A percentile compares a stretch with the other conserved stretches of the same genome.
Evolutionary conservation across 2,113 vertebrate genomes (phyloP).

Genomic region (Gallinago jamesoni): DNA sequence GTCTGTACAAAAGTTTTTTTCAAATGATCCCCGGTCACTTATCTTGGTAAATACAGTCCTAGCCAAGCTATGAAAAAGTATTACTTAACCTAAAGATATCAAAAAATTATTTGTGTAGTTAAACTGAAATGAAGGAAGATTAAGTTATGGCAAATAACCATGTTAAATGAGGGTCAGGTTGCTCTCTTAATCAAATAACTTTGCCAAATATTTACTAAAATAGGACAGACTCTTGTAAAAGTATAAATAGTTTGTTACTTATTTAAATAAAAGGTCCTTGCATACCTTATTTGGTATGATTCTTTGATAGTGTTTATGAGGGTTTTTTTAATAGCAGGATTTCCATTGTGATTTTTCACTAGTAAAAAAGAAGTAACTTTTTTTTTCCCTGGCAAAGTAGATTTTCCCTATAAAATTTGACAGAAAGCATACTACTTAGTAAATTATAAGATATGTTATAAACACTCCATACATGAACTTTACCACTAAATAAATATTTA

Average conservation of each 20-base stretch:
- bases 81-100: slow-evolving; percentile 1
- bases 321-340: slow-evolving; percentile 62
- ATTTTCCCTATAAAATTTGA: slow-evolving; percentile 49
- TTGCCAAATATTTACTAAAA: slow-evolving; percentile 84
- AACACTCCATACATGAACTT: not conserved
- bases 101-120: slow-evolving; percentile 60
- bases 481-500: slow-evolving; percentile 1
- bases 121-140: slow-evolving; percentile 66
- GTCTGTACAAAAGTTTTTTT: not conserved
- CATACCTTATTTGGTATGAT: slow-evolving; percentile 80
- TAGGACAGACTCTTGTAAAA: slow-evolving; percentile 81
- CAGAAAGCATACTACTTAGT: slow-evolving; percentile 36
- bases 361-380: slow-evolving; percentile 28
- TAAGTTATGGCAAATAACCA: slow-evolving; percentile 65
- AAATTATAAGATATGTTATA: slow-evolving; percentile 8
- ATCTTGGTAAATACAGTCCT: slow-evolving; percentile 6
- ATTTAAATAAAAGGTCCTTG: slow-evolving; percentile 79
- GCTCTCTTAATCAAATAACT: slow-evolving; percentile 77
- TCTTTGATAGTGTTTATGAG: slow-evolving; percentile 73
- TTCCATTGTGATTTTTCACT: slow-evolving; percentile 74
- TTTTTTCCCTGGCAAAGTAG: slow-evolving; percentile 27
- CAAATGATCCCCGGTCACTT: not conserved
- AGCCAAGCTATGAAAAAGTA: slow-evolving; percentile 13
- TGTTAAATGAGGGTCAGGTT: slow-evolving; percentile 75
- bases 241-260: slow-evolving; percentile 84